These are phyloP conservation scores for Tribolium madens DNA, from an alignment of 1,140 invertebrate genomes.

Conservation along the genomic window DNA sequence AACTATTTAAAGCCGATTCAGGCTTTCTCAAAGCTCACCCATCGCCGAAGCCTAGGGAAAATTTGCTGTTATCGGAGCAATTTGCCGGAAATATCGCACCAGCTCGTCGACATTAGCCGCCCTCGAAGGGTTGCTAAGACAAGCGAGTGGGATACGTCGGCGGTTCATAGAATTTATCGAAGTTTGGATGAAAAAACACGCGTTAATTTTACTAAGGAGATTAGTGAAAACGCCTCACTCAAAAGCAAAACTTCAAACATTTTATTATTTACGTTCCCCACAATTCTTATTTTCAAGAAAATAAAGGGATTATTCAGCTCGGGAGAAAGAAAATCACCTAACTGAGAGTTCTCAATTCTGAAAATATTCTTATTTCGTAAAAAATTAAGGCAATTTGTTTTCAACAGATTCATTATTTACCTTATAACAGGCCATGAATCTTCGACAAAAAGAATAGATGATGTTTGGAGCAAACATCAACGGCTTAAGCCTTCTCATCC, in stretches of 20 bases:
- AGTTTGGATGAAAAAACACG: neutral
- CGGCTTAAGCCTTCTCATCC: neutral
- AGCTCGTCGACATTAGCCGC: neutral
- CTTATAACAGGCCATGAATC: neutral
- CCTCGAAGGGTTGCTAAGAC: neutral
- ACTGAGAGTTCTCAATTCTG: neutral
- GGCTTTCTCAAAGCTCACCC: neutral
- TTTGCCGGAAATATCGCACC: constrained; percentile 29
- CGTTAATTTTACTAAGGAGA: neutral
- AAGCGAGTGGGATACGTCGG: constrained; percentile 22
- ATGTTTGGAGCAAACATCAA: neutral
- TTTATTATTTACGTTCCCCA: neutral
- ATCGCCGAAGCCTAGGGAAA: constrained; percentile 3
- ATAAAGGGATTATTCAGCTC: neutral
- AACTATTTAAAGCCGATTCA: neutral
- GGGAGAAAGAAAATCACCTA: neutral
- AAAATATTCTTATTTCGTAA: neutral
- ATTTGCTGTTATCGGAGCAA: neutral
- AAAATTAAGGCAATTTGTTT: neutral
- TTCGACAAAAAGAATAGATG: neutral
- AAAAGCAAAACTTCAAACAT: neutral
- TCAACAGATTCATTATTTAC: constrained; percentile 9
- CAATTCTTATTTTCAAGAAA: neutral
- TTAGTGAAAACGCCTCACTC: neutral
- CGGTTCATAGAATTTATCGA: neutral